Conservation (phyloP, 2,113 vertebrate genomes). For the Patagioenas fasciata region DNA sequence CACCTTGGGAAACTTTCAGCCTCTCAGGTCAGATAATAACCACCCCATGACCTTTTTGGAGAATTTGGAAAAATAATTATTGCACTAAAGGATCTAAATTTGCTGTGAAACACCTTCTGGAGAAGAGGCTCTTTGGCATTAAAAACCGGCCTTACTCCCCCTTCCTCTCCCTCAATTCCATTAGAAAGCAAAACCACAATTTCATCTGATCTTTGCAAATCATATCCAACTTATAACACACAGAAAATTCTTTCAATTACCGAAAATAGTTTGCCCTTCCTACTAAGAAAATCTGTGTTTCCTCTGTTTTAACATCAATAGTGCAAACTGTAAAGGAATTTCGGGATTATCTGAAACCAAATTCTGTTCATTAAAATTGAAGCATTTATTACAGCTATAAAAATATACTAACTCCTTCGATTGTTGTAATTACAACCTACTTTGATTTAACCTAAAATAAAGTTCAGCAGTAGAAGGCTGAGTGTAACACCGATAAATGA, state of each 20-base stretch:
- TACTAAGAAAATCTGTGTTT: background rate
- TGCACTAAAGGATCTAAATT: background rate
- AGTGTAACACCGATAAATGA: background rate
- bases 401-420: constrained; percentile 5
- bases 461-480: background rate
- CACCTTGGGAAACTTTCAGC: background rate
- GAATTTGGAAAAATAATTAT: background rate
- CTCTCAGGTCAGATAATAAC: background rate
- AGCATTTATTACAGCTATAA: constrained; percentile 20
- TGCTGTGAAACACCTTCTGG: background rate
- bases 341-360: background rate
- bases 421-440: background rate
- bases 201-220: background rate
- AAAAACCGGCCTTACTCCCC: background rate
- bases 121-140: background rate
- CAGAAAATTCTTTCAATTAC: background rate
- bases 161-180: background rate
- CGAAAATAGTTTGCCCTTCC: background rate
- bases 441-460: background rate
- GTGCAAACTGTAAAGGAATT: background rate
- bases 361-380: constrained; percentile 12
- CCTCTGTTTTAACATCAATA: background rate
- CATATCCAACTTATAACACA: background rate
- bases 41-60: background rate
- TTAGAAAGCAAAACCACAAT: background rate